phyloP scores from a whole-genome alignment of 1,140 invertebrate genomes.

The Magallana ariakensis region DNA sequence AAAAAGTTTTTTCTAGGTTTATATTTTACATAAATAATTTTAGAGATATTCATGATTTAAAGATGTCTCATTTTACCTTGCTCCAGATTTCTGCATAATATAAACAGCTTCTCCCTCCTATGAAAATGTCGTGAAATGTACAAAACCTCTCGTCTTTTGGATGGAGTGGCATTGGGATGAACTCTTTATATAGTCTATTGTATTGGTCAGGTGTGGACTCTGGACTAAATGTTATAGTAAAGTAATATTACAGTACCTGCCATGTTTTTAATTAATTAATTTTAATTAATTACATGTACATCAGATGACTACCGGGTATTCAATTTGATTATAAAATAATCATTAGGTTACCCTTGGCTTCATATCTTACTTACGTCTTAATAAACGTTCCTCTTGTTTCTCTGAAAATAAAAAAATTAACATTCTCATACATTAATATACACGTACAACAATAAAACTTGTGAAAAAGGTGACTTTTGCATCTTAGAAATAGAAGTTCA shows the following conservation, averaged over 20 bases:
- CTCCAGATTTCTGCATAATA: background rate
- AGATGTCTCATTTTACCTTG: background rate
- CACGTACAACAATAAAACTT: too few species aligned
- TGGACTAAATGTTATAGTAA: background rate
- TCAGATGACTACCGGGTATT: too few species aligned
- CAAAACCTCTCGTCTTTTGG: slow-evolving; percentile 25
- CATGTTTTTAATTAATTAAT: too few species aligned
- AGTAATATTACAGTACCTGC: background rate
- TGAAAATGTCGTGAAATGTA: slow-evolving; percentile 24
- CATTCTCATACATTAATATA: too few species aligned
- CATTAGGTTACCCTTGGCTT: too few species aligned
- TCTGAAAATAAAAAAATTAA: background rate
- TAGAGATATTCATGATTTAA: too few species aligned
- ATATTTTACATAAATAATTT: background rate
- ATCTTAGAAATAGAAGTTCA: too few species aligned
- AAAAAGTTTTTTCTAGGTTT: background rate
- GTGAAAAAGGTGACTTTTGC: too few species aligned
- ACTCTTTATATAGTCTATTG: slow-evolving; percentile 14
- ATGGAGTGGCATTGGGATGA: slow-evolving; percentile 13
- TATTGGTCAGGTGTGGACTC: slow-evolving; percentile 11
- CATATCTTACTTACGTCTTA: background rate
- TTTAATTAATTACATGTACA: too few species aligned
- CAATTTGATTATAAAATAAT: too few species aligned
- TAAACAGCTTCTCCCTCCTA: background rate
- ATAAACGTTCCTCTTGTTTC: slow-evolving; percentile 3